These are phyloP conservation scores for Rhodeus uyekii DNA, from an alignment of 2,797 vertebrate genomes.

Conservation along the genomic window DNA sequence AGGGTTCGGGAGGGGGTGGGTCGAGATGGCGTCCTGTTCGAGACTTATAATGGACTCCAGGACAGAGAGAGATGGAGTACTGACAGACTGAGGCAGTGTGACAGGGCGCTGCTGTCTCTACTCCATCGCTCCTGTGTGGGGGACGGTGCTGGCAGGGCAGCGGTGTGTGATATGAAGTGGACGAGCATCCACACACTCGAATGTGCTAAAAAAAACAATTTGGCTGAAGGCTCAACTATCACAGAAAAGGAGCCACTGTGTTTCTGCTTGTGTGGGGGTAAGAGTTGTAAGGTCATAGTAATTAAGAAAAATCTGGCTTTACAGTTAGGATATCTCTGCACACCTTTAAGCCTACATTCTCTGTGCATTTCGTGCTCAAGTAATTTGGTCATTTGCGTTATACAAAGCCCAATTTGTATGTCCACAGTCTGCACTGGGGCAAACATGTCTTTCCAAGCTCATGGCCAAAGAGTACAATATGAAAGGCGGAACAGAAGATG, in stretches of 20 bases:
- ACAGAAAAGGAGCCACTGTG: constrained; percentile 54
- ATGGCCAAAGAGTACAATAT: not conserved
- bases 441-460: not conserved
- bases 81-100: constrained; percentile 50
- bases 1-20: constrained; percentile 41
- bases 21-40: not conserved
- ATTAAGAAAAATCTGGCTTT: constrained; percentile 75
- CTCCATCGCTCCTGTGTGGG: constrained; percentile 19
- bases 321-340: constrained; percentile 70
- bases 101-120: constrained; percentile 42
- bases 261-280: constrained; percentile 64
- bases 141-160: constrained; percentile 14
- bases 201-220: constrained; percentile 55
- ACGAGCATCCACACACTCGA: constrained; percentile 15
- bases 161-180: constrained; percentile 36
- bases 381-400: too few species aligned
- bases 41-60: constrained; percentile 46
- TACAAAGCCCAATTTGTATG: not conserved
- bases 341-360: constrained; percentile 63
- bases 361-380: not conserved
- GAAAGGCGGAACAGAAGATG: not conserved
- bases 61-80: constrained; percentile 49
- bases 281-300: constrained; percentile 77
- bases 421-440: too few species aligned
- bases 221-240: constrained; percentile 71